Percentiles rank a stretch among this genome's conserved stretches.
Conservation (phyloP, 1,140 invertebrate species). For the Schlechtendalia chinensis region DNA sequence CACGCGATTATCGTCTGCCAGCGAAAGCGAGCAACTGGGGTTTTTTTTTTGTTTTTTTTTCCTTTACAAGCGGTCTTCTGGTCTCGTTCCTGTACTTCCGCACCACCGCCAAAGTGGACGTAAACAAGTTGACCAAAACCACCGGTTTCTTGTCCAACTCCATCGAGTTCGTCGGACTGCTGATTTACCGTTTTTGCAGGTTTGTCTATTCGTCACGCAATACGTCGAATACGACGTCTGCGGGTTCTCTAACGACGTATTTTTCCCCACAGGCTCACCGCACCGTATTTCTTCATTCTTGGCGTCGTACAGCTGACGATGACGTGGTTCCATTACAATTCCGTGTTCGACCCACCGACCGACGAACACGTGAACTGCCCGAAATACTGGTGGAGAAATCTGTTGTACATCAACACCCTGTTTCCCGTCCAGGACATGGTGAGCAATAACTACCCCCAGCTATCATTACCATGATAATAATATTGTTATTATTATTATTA, state of each 20-base stretch:
- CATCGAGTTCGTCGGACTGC: conserved; percentile 74
- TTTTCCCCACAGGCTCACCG: conserved; percentile 69
- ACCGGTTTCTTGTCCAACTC: conserved; percentile 68
- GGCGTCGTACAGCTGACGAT: conserved; percentile 75
- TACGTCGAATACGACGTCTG: not conserved
- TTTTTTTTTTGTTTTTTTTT: conserved; percentile 31
- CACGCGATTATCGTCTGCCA: too few species aligned
- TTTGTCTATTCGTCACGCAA: conserved; percentile 59
- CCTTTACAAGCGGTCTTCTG: conserved; percentile 67
- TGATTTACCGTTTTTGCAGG: conserved; percentile 75
- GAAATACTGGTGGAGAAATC: conserved; percentile 82
- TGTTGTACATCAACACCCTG: conserved; percentile 79
- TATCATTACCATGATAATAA: not conserved
- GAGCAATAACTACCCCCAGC: conserved; percentile 52
- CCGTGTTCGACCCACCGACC: conserved; percentile 77
- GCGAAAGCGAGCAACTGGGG: too few species aligned
- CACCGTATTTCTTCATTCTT: conserved; percentile 79
- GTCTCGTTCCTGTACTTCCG: conserved; percentile 82
- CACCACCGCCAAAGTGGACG: conserved; percentile 73
- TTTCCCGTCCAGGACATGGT: conserved; percentile 85
- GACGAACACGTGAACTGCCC: conserved; percentile 77
- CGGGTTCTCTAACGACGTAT: not conserved
- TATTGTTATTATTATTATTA: not conserved
- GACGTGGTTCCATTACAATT: conserved; percentile 78
- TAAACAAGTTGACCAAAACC: conserved; percentile 66